Percentiles rank a stretch among this genome's conserved stretches.
These are phyloP conservation scores for Alces alces DNA, from an alignment of 2,113 vertebrate genomes.

Conservation along the genomic window DNA sequence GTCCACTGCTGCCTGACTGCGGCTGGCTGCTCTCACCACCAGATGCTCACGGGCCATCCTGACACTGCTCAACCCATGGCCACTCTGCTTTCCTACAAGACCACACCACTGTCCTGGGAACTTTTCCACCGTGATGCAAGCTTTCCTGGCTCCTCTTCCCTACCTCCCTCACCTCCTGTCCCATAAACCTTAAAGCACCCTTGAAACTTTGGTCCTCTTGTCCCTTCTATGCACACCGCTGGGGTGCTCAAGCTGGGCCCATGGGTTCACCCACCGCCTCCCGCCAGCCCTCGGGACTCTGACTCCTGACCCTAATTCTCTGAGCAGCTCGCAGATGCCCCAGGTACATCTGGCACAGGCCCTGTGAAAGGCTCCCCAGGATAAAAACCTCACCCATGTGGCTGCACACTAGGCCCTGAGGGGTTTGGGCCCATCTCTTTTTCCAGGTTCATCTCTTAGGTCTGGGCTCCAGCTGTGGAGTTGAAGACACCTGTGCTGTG, in stretches of 20 bases:
- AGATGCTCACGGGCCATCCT: not conserved
- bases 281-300: not conserved
- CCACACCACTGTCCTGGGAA: not conserved
- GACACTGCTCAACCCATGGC: not conserved
- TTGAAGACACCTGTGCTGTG: not conserved
- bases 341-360: accelerated
- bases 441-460: not conserved
- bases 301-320: not conserved
- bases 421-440: not conserved
- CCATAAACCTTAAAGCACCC: not conserved
- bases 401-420: not conserved
- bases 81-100: not conserved
- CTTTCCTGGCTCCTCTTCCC: not conserved
- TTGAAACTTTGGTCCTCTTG: not conserved
- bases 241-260: not conserved
- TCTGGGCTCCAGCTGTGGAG: not conserved
- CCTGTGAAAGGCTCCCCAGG: not conserved
- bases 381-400: not conserved
- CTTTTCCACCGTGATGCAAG: not conserved
- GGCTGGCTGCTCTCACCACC: not conserved
- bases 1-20: not conserved
- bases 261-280: not conserved
- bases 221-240: accelerated
- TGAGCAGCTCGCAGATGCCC: not conserved
- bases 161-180: not conserved